Evolutionary conservation across 2,113 vertebrate species (phyloP).

Genomic region (Podarcis raffonei): DNA sequence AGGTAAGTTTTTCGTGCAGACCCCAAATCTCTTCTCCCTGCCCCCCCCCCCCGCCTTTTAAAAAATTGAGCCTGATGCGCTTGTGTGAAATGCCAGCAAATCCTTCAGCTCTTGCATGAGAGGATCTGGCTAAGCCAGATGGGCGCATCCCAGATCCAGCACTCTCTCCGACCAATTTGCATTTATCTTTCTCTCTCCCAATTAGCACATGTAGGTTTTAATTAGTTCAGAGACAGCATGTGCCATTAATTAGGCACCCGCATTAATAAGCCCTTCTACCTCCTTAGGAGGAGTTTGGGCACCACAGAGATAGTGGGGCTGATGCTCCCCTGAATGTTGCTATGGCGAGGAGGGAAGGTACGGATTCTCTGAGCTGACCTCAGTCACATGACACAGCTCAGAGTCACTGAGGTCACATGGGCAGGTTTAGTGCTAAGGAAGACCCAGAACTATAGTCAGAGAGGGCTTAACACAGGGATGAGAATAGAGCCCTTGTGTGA

Average conservation of each 20-base stretch:
- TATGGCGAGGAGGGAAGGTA: neutral
- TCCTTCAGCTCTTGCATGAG: neutral
- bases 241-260: neutral
- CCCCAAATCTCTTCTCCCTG: neutral
- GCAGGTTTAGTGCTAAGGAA: neutral
- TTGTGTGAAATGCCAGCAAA: neutral
- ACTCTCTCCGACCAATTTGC: constrained; percentile 3
- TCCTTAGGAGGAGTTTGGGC: neutral
- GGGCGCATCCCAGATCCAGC: neutral
- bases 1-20: neutral
- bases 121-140: neutral
- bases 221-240: neutral
- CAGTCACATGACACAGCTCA: neutral
- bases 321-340: neutral
- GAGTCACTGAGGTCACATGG: neutral
- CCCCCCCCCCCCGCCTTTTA: too few relatives aligned
- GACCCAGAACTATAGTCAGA: neutral
- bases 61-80: neutral
- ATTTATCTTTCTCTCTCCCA: neutral
- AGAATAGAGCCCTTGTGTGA: neutral
- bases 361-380: neutral
- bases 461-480: neutral
- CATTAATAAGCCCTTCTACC: neutral
- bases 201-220: neutral
- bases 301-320: neutral